Base-by-base conservation (phyloP, 2,888 invertebrate genomes). In the Achlya flavicornis region DNA sequence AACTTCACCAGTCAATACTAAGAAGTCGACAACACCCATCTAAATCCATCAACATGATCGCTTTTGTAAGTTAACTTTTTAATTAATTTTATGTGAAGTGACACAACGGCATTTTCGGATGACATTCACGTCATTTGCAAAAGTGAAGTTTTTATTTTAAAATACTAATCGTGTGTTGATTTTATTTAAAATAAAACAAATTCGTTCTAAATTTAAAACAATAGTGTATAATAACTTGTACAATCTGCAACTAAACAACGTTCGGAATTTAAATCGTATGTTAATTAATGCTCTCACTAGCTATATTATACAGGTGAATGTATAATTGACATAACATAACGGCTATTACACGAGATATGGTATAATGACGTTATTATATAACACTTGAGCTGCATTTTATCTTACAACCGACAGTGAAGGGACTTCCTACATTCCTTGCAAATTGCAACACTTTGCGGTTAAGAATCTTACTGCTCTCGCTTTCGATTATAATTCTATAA, bases 1-100 rank as follows among this genome's bases (percentile, higher is more conserved):
- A 66, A 76, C 80, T 72, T 82, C 89, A 90, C 88, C 93, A 93
- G 91, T 93, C 88, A 87, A 81, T 81, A 84, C 80, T 77, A 75
- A 80, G 87, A 82, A 86, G 84, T 83, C 89, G 83, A 80, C 87
- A 83, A 83, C 83, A 72, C 78, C 74, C 85, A 88, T 74, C 88
- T 80, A 89, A 88, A 82, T 84, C 75, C 68, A 79, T 73, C 93
- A 91, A 92, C 92, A 93, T 93, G 93, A 92, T 92, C 89, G 92
- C 91, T 70, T 86, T 92, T 83, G 93, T 93, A 91, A 93, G 93
- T 93, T 26, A 60, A 60, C 19, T 41, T 73, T 70, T 73, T 74
- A 65, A 65, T 10, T 61, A 66, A 67, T 70, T 64, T 68, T 62
- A 14, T 26, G 63, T 59, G 58, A n/a, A 46, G 61, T 66, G 60